Conservation (phyloP, 2,888 invertebrate species). For the Ischnus inquisitorius region DNA sequence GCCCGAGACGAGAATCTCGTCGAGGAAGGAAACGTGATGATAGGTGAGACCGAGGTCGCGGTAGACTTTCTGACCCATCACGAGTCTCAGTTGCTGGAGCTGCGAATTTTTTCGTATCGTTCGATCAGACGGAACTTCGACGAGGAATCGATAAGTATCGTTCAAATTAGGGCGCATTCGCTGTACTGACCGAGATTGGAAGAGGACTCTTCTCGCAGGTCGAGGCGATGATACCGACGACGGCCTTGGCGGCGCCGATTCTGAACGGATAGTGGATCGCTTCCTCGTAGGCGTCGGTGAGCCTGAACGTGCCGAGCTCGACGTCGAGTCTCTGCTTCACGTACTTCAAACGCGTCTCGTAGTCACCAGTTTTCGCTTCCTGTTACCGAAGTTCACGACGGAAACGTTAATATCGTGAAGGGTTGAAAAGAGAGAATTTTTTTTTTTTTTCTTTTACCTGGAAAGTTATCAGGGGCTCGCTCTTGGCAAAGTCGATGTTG, state of each 20-base stretch:
- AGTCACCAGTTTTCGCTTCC: conserved; percentile 78
- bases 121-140: no score
- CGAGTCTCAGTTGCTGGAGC: conserved; percentile 82
- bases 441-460: conserved; percentile 71
- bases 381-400: conserved; percentile 61
- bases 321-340: conserved; percentile 85
- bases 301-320: conserved; percentile 85
- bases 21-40: conserved; percentile 88
- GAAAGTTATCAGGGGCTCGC: conserved; percentile 78
- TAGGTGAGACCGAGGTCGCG: conserved; percentile 88
- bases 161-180: background rate
- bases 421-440: conserved; percentile 9
- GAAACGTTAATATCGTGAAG: background rate
- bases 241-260: conserved; percentile 91
- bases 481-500: conserved; percentile 80
- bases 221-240: conserved; percentile 89
- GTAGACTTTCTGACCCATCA: conserved; percentile 84
- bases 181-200: conserved; percentile 86
- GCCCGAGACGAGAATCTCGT: conserved; percentile 86
- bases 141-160: conserved; percentile 67
- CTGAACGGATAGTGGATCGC: conserved; percentile 91
- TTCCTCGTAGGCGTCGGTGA: conserved; percentile 88
- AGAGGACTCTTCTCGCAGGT: conserved; percentile 87
- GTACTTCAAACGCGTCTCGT: conserved; percentile 68
- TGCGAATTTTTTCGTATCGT: conserved; percentile 67